Conservation (phyloP, 2,113 vertebrate genomes). For the Cyanoderma ruficeps region DNA sequence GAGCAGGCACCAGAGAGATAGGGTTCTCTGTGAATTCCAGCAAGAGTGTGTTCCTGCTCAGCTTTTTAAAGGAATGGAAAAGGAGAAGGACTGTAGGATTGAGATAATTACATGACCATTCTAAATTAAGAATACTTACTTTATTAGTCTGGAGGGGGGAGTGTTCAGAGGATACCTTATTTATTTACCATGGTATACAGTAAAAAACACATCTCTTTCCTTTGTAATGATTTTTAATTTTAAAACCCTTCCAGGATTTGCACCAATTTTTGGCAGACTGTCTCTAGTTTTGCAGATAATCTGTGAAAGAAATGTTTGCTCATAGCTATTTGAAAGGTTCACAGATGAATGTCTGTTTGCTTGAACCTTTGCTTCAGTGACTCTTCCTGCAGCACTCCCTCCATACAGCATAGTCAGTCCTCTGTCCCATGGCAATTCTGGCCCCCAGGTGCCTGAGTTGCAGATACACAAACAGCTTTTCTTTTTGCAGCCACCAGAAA, state of each 20-base stretch:
- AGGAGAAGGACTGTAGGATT: background rate
- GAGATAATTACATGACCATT: background rate
- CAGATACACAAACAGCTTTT: background rate
- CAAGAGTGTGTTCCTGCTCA: background rate
- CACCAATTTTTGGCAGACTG: background rate
- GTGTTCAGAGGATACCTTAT: background rate
- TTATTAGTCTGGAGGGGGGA: background rate
- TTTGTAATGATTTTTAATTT: background rate
- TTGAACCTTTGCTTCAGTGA: background rate
- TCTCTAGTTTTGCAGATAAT: background rate
- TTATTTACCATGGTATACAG: background rate
- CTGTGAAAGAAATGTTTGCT: background rate
- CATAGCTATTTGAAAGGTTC: background rate
- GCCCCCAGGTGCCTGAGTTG: background rate
- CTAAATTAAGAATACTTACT: background rate
- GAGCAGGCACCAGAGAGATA: background rate
- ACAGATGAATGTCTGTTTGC: background rate
- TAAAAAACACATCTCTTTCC: background rate
- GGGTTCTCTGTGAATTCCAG: background rate
- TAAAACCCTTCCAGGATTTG: background rate
- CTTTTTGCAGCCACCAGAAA: background rate
- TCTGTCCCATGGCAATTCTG: background rate
- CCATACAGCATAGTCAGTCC: background rate
- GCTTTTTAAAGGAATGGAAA: background rate
- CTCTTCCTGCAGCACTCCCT: background rate